Evolutionary conservation across 2,888 invertebrate genomes (phyloP).

Genomic region (Hypselothyrea guttata): DNA sequence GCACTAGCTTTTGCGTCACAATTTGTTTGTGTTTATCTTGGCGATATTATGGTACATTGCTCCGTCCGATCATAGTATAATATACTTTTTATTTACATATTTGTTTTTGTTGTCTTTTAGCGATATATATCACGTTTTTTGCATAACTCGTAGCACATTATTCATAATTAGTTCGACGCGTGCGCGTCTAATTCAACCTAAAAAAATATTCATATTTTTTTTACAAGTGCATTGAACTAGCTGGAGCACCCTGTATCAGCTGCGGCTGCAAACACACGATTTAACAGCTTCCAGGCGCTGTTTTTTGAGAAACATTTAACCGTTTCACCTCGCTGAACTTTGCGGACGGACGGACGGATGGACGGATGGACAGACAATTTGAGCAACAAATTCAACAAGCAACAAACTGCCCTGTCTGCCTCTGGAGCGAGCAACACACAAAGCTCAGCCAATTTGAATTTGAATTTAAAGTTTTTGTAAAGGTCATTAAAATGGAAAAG

Average conservation of each 20-base stretch:
- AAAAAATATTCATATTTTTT: no score
- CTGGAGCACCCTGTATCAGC: slow-evolving; percentile 42
- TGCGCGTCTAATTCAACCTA: slow-evolving; percentile 18
- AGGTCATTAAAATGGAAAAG: slow-evolving; percentile 25
- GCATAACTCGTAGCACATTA: slow-evolving; percentile 36
- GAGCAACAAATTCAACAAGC: slow-evolving; percentile 63
- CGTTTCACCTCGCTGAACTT: slow-evolving; percentile 80
- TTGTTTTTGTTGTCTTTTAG: slow-evolving; percentile 7
- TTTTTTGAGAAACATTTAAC: slow-evolving; percentile 74
- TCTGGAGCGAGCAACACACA: slow-evolving; percentile 6
- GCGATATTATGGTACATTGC: slow-evolving; percentile 33
- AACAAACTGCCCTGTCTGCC: slow-evolving; percentile 30
- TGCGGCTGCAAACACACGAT: slow-evolving; percentile 30
- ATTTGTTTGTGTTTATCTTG: slow-evolving; percentile 15
- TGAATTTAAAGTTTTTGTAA: slow-evolving; percentile 30
- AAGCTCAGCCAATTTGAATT: slow-evolving; percentile 33
- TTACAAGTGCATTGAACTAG: slow-evolving; percentile 41
- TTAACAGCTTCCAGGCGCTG: slow-evolving; percentile 41
- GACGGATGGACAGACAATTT: slow-evolving; percentile 69
- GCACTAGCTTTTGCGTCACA: slow-evolving; percentile 4
- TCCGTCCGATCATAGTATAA: slow-evolving; percentile 11
- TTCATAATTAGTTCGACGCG: slow-evolving; percentile 66
- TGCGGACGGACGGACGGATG: slow-evolving; percentile 34
- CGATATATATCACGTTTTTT: slow-evolving; percentile 34
- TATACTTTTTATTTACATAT: slow-evolving; percentile 7